A percentile compares a stretch with the other conserved stretches of the same genome.
Conservation (phyloP, 1,140 invertebrate genomes). For the Lepidotrigona ventralis region DNA sequence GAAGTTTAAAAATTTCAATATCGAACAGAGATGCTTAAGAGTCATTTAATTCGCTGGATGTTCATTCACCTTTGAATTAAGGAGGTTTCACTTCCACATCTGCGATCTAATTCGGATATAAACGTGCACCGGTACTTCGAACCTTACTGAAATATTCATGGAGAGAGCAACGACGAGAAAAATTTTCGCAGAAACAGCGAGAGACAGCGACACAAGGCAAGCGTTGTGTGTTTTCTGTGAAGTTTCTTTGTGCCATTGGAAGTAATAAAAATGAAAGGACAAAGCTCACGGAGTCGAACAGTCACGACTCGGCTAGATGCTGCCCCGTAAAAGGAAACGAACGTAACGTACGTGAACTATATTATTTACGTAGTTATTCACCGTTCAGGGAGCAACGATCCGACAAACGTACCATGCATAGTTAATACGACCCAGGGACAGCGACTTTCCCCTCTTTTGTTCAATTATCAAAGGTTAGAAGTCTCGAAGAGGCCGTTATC, state of each 20-base stretch:
- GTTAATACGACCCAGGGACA: slow-evolving; percentile 16
- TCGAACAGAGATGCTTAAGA: too few relatives aligned
- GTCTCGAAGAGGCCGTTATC: slow-evolving; percentile 20
- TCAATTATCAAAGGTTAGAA: slow-evolving; percentile 43
- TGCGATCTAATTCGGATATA: too few relatives aligned
- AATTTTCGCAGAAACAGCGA: background rate
- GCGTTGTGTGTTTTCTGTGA: background rate
- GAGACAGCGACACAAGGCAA: background rate
- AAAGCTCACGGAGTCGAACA: background rate
- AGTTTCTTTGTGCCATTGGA: background rate
- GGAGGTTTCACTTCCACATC: too few relatives aligned
- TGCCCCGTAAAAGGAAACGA: slow-evolving; percentile 35
- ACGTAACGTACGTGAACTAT: slow-evolving; percentile 32
- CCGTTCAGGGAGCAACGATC: slow-evolving; percentile 43
- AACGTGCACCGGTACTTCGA: background rate
- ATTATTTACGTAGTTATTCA: slow-evolving; percentile 48
- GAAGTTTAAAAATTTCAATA: too few relatives aligned
- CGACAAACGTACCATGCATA: slow-evolving; percentile 37
- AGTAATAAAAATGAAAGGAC: slow-evolving; percentile 10
- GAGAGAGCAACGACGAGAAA: background rate
- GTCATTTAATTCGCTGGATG: too few relatives aligned
- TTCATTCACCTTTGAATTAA: too few relatives aligned
- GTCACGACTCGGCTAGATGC: slow-evolving; percentile 7
- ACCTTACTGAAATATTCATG: too few relatives aligned
- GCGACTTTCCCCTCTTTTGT: slow-evolving; percentile 19